Evolutionary conservation across 2,113 vertebrate genomes (phyloP).

Genomic region (Megatriorchis doriae): DNA sequence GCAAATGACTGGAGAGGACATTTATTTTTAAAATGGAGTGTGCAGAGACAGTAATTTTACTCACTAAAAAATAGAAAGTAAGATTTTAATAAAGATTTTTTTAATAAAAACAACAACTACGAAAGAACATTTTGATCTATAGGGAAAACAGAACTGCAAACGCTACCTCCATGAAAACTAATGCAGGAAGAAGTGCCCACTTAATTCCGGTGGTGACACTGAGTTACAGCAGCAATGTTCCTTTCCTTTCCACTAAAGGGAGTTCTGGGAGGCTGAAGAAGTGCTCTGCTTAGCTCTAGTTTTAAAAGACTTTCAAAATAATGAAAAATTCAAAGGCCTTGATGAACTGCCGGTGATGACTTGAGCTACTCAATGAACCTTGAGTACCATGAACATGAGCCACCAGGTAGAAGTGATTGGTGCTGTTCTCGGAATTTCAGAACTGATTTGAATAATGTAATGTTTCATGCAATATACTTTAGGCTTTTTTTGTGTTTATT

Average conservation of each 20-base stretch:
- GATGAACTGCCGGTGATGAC: not conserved
- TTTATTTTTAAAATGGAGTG: not conserved
- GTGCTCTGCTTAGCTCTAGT: not conserved
- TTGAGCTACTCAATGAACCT: not conserved
- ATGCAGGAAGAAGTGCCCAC: not conserved
- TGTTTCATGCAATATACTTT: not conserved
- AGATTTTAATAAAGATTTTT: not conserved
- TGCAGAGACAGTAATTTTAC: not conserved
- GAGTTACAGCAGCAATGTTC: not conserved
- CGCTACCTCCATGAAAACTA: not conserved
- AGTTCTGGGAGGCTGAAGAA: not conserved
- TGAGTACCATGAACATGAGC: rapidly evolving
- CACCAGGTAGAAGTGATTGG: not conserved
- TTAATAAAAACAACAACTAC: not conserved
- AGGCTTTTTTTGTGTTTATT: not conserved
- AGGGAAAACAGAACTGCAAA: not conserved
- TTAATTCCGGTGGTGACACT: not conserved
- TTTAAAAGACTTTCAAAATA: not conserved
- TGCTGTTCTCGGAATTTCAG: not conserved
- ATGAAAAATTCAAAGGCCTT: not conserved
- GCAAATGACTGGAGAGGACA: not conserved
- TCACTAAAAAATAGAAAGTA: not conserved
- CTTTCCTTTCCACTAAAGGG: not conserved
- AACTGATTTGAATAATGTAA: not conserved
- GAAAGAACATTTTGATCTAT: not conserved